These are phyloP conservation scores for Neodontobutis hainanensis DNA, from an alignment of 2,113 vertebrate genomes.

Conservation along the genomic window DNA sequence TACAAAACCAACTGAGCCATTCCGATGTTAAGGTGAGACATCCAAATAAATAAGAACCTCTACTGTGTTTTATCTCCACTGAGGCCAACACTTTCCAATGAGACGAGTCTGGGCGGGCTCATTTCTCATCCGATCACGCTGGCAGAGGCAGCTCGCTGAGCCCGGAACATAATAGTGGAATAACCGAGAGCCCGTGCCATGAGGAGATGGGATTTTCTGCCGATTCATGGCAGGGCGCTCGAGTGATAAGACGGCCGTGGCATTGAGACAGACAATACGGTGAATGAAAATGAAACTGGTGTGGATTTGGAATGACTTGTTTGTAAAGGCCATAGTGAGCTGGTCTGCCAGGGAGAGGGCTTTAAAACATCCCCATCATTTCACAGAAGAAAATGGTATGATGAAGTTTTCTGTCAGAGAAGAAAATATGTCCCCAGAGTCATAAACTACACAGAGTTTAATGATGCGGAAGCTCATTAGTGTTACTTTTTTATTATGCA, in stretches of 20 bases:
- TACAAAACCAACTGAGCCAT: too few relatives aligned
- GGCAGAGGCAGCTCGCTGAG: constrained; percentile 24
- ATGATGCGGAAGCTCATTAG: not conserved
- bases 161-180: constrained; percentile 53
- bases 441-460: not conserved
- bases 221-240: constrained; percentile 38
- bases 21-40: not conserved
- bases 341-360: not conserved
- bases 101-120: constrained; percentile 18
- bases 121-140: constrained; percentile 45
- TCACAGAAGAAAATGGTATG: too few relatives aligned
- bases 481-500: not conserved
- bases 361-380: too few relatives aligned
- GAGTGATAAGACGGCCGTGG: constrained; percentile 47
- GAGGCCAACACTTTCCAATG: constrained; percentile 30
- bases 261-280: constrained; percentile 31
- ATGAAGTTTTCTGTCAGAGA: not conserved
- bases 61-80: constrained; percentile 5
- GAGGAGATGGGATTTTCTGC: constrained; percentile 59
- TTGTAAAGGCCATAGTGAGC: constrained; percentile 27
- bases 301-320: constrained; percentile 8
- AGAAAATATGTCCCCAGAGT: constrained; percentile 6
- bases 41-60: not conserved
- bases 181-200: constrained; percentile 50
- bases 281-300: constrained; percentile 35